Evolutionary conservation across 2,113 vertebrate genomes (phyloP).

Genomic region (Ictalurus furcatus): DNA sequence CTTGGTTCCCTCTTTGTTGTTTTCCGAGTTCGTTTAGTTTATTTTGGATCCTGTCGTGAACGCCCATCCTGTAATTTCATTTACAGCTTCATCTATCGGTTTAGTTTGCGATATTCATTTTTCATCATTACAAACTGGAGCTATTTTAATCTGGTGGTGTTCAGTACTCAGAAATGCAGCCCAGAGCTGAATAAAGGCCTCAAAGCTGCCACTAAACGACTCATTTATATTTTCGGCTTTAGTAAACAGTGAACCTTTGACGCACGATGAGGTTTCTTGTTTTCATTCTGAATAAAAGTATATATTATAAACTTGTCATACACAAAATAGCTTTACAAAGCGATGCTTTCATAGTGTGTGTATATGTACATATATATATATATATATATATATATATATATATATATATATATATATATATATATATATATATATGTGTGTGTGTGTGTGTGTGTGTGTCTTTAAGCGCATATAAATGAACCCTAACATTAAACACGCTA

Average conservation of each 20-base stretch:
- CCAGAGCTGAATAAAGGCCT: not conserved
- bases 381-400: too few species aligned
- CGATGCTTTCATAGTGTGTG: not conserved
- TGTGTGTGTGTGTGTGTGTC: not conserved
- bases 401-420: too few species aligned
- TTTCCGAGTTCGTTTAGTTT: not conserved
- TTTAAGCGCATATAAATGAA: not conserved
- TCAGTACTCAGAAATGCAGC: not conserved
- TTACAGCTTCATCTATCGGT: not conserved
- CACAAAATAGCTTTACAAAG: not conserved
- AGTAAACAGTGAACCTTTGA: not conserved
- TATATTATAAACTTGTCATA: not conserved
- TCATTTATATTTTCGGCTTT: not conserved
- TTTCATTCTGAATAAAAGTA: not conserved
- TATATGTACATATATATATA: too few species aligned
- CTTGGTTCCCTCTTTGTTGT: not conserved
- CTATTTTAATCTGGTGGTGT: not conserved
- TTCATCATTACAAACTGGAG: not conserved
- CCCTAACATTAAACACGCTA: not conserved
- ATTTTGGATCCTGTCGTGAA: not conserved
- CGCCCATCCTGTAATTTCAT: constrained; percentile 3
- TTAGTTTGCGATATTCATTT: not conserved
- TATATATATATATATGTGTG: too few species aligned
- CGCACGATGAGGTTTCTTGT: not conserved
- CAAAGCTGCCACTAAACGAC: not conserved